Evolutionary conservation across 2,797 vertebrate genomes (phyloP), one percentile per base, ranked within the genome.

Genomic region (Crenichthys baileyi): DNA sequence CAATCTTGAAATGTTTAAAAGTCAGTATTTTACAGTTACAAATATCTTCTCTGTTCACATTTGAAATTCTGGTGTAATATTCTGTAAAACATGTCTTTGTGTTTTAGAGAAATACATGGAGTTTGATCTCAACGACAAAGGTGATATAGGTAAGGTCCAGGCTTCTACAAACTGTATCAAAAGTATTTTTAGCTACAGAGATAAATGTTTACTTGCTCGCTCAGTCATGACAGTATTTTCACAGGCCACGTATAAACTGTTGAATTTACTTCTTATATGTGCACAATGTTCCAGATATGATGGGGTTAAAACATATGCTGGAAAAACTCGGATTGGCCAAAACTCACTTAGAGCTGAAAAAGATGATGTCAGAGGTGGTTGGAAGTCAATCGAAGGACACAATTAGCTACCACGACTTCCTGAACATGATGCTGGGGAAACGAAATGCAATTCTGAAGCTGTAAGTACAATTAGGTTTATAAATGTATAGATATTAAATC

Each of bases 371-470:
- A 65, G 96, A 97, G 61, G 95, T 96, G 53, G 88, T 85, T 13
- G 91, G 95, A n/a, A 91, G 90, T 7, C 76, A 91, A 61, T 79
- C 85, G 0, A 89, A 91, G 16, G 96, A 97, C 44, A 95, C 93
- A 0, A 93, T 97, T 87, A 77, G 88, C 87, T 97, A 97, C 89
- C 72, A 65, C 0, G 96, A 96, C 91, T 97, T 97, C 88, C 90
- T 97, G 78, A 91, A 90, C 44, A 96, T 97, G 96, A 97, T 97
- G 96, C 79, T 97, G 90, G 96, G 96, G 13, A 96, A 96, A 85
- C 94, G 89, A 89, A 96, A 96, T 0, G 94, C 95, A 81, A 96
- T 97, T 85, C 80, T 97, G 20, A 96, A 96, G 89, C 91, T 96
- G 96, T 97, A 79, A 96, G 96, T 85, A 39, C 76, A 0, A 79